Percentiles rank a stretch among this genome's conserved stretches.
phyloP scores from a whole-genome alignment of 2,113 vertebrate genomes.

The Tragelaphus scriptus region DNA sequence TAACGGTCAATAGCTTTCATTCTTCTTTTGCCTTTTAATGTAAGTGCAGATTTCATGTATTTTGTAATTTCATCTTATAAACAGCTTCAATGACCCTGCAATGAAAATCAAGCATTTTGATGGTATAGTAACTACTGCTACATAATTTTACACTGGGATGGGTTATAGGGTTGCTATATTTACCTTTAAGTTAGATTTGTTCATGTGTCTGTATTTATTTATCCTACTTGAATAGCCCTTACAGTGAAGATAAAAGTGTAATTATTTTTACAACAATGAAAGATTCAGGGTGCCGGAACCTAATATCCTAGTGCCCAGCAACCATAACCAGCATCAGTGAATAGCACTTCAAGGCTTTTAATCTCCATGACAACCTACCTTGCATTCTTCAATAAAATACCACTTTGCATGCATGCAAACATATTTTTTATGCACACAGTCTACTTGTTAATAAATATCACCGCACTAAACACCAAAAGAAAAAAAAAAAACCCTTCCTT shows the following conservation, averaged over 20 bases:
- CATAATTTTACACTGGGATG: conserved; percentile 65
- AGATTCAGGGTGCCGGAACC: conserved; percentile 76
- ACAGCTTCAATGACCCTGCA: conserved; percentile 58
- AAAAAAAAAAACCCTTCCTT: conserved; percentile 51
- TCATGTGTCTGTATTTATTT: conserved; percentile 73
- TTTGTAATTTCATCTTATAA: conserved; percentile 75
- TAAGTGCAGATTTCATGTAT: conserved; percentile 66
- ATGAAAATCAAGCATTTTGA: conserved; percentile 69
- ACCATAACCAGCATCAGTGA: conserved; percentile 76
- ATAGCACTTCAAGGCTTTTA: conserved; percentile 83
- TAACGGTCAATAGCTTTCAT: conserved; percentile 59
- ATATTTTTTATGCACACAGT: conserved; percentile 78
- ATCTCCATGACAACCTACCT: conserved; percentile 87
- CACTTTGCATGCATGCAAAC: conserved; percentile 79
- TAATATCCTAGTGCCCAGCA: conserved; percentile 75
- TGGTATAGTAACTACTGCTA: conserved; percentile 54
- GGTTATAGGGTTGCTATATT: conserved; percentile 64
- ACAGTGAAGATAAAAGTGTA: conserved; percentile 70
- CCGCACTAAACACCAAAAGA: conserved; percentile 58
- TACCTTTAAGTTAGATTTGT: conserved; percentile 66
- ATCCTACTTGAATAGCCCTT: conserved; percentile 70
- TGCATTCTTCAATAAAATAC: conserved; percentile 80
- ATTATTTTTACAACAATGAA: conserved; percentile 74
- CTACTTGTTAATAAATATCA: conserved; percentile 82
- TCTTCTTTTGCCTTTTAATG: conserved; percentile 65